These are phyloP conservation scores for Nemotelus nigrinus DNA, from an alignment of 2,888 invertebrate species.

Conservation along the genomic window DNA sequence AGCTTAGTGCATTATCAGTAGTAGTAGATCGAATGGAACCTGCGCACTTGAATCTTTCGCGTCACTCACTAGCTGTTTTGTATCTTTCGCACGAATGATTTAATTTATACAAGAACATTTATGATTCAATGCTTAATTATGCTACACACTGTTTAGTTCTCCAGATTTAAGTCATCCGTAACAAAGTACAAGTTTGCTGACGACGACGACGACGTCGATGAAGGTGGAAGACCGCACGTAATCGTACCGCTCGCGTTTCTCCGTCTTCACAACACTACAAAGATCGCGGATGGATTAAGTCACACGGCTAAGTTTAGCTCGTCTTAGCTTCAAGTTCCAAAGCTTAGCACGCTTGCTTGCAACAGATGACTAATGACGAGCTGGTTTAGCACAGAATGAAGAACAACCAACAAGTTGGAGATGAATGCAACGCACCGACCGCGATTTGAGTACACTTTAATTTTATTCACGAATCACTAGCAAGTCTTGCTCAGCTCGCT, in stretches of 20 bases:
- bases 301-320: constrained; percentile 27
- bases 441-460: not conserved
- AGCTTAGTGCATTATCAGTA: too few species aligned
- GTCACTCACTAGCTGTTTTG: too few species aligned
- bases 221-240: constrained; percentile 34
- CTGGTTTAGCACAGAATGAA: not conserved
- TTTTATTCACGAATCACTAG: too few species aligned
- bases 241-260: not conserved
- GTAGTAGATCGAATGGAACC: too few species aligned
- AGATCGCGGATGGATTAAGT: constrained; percentile 27
- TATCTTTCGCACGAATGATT: too few species aligned
- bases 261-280: not conserved
- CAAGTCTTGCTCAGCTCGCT: too few species aligned
- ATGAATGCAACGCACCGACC: constrained; percentile 8
- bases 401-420: constrained; percentile 3
- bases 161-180: constrained; percentile 27
- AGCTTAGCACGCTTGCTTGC: not conserved
- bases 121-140: not conserved
- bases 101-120: too few species aligned
- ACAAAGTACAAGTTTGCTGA: not conserved
- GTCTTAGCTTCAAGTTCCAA: not conserved
- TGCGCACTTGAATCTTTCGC: too few species aligned
- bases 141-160: constrained; percentile 16
- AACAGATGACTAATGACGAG: constrained; percentile 18
- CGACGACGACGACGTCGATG: not conserved